Base-by-base conservation (phyloP, 2,113 vertebrate genomes). In the Larimichthys polyactis region DNA sequence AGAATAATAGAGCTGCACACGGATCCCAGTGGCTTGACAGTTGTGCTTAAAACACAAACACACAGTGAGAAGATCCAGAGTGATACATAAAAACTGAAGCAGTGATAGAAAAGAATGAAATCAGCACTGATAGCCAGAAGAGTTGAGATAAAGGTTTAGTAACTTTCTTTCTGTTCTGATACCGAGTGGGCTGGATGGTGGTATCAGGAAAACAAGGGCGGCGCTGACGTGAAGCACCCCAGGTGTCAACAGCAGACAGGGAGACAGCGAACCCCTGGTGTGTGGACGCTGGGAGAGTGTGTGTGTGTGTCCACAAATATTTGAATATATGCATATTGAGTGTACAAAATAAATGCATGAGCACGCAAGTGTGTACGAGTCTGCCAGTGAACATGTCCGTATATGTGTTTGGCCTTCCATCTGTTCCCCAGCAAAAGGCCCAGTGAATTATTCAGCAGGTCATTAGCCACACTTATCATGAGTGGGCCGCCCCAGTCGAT, bases 401-500 rank as follows among this genome's bases (percentile, higher is more conserved):
- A 40, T 79, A 83, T 74, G 71, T 54, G 77, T 89, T 81, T 79
- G 87, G 86, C 87, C 90, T 88, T 90, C 90, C 90, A 91, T 93
- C 88, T 91, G 90, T 74, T 91, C 82, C 46, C 11, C 77, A 44
- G 88, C 85, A 82, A 91, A 91, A 86, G 86, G 86, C 68, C 75
- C 87, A 36, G 89, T 94, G 89, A 94, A 94, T 94, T 91, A 94
- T 94, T 94, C 92, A 94, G 90, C 89, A 93, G 93, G 90, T 94
- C 93, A 93, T 94, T 94, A 94, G 92, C 88, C 92, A 93, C 93
- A 94, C 87, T 94, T 94, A 93, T 91, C 93, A 89, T 90, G 92
- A 94, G 91, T 90, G 87, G 87, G 90, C 81, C 83, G 90, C 87
- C 87, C 90, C 87, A 82, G 90, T 90, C 90, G 78, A 93, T 94